These are phyloP conservation scores for Apostichopus californicus DNA, from an alignment of 35 echinoderm and acorn worm genomes.

Conservation along the genomic window DNA sequence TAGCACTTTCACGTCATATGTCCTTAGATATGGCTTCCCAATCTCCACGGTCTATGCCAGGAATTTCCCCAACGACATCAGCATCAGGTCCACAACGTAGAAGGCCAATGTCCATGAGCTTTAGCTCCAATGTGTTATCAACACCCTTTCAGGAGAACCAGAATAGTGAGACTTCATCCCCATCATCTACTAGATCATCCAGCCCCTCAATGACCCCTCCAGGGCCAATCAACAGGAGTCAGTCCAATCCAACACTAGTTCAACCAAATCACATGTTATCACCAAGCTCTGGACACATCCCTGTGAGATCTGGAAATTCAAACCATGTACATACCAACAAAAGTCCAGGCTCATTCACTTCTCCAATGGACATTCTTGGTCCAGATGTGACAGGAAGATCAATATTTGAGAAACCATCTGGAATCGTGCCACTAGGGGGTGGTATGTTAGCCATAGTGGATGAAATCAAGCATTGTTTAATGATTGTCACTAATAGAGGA, in stretches of 20 bases:
- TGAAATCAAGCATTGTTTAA: slow-evolving; percentile 78
- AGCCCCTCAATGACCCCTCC: not conserved
- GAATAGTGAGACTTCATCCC: not conserved
- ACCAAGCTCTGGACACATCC: slow-evolving; percentile 1
- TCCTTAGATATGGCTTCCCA: slow-evolving; percentile 27
- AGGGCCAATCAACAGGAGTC: slow-evolving; percentile 14
- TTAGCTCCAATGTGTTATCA: slow-evolving; percentile 36
- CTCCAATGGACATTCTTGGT: slow-evolving; percentile 54
- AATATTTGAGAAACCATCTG: slow-evolving; percentile 86
- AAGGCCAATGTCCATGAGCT: slow-evolving; percentile 39
- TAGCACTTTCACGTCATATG: not conserved
- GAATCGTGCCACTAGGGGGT: slow-evolving; percentile 62
- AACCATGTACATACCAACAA: not conserved
- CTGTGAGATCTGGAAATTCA: not conserved
- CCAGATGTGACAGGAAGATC: slow-evolving; percentile 60
- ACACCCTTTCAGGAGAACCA: not conserved
- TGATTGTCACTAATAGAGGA: slow-evolving; percentile 80
- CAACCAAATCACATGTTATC: slow-evolving; percentile 32
- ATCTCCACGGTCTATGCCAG: not conserved
- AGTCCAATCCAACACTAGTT: slow-evolving; percentile 27
- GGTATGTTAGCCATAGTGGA: slow-evolving; percentile 78
- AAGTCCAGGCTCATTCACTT: not conserved
- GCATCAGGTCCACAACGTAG: slow-evolving; percentile 8
- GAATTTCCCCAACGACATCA: not conserved
- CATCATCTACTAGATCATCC: slow-evolving; percentile 30